These are phyloP conservation scores for Drosophila fulvimacula DNA, from an alignment of 2,888 invertebrate genomes.

Conservation along the genomic window DNA sequence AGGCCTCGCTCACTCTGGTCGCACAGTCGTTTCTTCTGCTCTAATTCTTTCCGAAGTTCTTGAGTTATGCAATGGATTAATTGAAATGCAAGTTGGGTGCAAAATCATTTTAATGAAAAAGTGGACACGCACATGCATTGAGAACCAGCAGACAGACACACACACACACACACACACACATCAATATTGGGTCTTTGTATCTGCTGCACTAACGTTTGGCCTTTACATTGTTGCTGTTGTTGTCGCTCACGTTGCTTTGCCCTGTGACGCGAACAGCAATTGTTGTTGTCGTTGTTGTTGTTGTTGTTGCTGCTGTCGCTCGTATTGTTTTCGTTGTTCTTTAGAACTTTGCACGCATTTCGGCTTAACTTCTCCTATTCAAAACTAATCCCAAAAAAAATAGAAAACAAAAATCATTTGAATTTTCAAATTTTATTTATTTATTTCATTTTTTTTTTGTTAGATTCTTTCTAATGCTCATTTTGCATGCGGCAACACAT, in stretches of 20 bases:
- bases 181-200: constrained; percentile 12
- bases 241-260: constrained; percentile 36
- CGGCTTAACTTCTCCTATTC: constrained; percentile 30
- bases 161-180: constrained; percentile 2
- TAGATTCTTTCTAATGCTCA: constrained; percentile 38
- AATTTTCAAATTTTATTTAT: neutral
- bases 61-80: constrained; percentile 59
- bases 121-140: constrained; percentile 63
- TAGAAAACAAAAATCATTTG: constrained; percentile 5
- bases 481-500: constrained; percentile 46
- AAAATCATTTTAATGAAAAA: constrained; percentile 48
- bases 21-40: neutral
- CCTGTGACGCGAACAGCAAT: constrained; percentile 31
- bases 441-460: constrained; percentile 7
- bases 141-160: constrained; percentile 20
- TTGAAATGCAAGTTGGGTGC: constrained; percentile 65
- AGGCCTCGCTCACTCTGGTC: neutral
- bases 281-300: constrained; percentile 29
- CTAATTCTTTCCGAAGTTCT: constrained; percentile 2
- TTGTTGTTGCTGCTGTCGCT: constrained; percentile 26
- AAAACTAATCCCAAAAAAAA: constrained; percentile 30
- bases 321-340: constrained; percentile 35
- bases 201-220: constrained; percentile 10
- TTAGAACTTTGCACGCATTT: constrained; percentile 67
- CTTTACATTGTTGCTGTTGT: constrained; percentile 15